phyloP scores from a whole-genome alignment of 1,140 invertebrate species.

The Chymomyza costata region DNA sequence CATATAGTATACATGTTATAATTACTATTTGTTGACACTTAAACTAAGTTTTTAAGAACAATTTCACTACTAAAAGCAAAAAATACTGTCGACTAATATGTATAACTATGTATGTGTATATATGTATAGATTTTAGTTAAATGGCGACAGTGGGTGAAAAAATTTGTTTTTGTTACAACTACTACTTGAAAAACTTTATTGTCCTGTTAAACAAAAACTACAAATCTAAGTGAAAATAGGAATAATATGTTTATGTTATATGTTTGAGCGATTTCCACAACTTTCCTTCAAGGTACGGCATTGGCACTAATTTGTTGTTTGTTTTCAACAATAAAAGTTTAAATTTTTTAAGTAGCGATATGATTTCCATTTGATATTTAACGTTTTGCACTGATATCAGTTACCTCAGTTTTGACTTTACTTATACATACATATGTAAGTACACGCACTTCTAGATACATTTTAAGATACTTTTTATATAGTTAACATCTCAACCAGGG shows the following conservation, averaged over 20 bases:
- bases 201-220: too few relatives aligned
- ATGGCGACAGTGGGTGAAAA: too few relatives aligned
- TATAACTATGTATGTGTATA: too few relatives aligned
- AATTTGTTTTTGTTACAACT: too few relatives aligned
- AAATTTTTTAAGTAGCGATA: too few relatives aligned
- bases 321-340: too few relatives aligned
- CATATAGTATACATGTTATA: too few relatives aligned
- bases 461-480: constrained; percentile 36
- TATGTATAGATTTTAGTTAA: too few relatives aligned
- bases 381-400: constrained; percentile 64
- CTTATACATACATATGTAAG: constrained; percentile 28
- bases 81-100: too few relatives aligned
- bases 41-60: constrained; percentile 2
- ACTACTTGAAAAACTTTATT: too few relatives aligned
- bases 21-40: too few relatives aligned
- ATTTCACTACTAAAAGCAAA: too few relatives aligned
- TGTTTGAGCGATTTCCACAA: constrained; percentile 3
- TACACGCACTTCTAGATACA: constrained; percentile 26
- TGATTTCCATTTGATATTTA: constrained; percentile 50
- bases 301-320: constrained; percentile 49
- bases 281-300: constrained; percentile 44
- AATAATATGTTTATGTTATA: constrained; percentile 18
- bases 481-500: constrained; percentile 32
- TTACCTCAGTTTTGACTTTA: constrained; percentile 36
- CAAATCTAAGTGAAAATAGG: background rate